Base-by-base conservation (phyloP, 2,888 invertebrate genomes). In the Orthonevra nobilis region DNA sequence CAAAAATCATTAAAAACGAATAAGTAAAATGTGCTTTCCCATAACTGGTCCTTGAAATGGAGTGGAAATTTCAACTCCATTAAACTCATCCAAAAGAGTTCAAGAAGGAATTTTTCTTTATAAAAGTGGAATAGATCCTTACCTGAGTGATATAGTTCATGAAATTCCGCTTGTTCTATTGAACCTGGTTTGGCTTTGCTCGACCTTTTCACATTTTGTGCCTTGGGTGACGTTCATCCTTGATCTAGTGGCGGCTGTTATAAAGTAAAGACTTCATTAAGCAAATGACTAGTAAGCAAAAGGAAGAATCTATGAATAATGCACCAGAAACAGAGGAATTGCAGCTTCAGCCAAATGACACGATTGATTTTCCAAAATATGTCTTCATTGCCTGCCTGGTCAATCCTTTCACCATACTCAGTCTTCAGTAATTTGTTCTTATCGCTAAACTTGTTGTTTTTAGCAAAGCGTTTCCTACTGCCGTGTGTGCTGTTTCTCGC, bases 81-180 rank as follows among this genome's bases (percentile, higher is more conserved):
- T 97, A 52, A 97, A 96, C 89, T 95, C 96, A 3, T 96, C 95
- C 94, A 96, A 95, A 89, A 91, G 95, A 91, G 95, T 97, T 85
- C 92, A 94, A 83, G 98, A 98, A 90, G 97, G 97, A 23, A 92
- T 95, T 42, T 93, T 94, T 86, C 90, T 98, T 58, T 92, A 93
- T 82, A 92, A 94, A 75, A 91, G 92, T 84, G 92, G 93, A 28
- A 93, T 97, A 72, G 93, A 96, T 86, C 97, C 98, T 0, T 98
- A 98, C 85, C 91, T 91, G 79, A 97, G 97, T 5, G 97, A 97
- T 88, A 91, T 96, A 66, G 95, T 97, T 82, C 98, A 98, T 86
- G 97, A 97, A 88, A 93, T 94, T n/a, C 96, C 97, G 0, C 86
- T 96, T 50, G 92, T 94, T 81, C 90, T 97, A 10, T 84, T 93